phyloP scores from a whole-genome alignment of 2,797 vertebrate species.

The Poeciliopsis gracilis region DNA sequence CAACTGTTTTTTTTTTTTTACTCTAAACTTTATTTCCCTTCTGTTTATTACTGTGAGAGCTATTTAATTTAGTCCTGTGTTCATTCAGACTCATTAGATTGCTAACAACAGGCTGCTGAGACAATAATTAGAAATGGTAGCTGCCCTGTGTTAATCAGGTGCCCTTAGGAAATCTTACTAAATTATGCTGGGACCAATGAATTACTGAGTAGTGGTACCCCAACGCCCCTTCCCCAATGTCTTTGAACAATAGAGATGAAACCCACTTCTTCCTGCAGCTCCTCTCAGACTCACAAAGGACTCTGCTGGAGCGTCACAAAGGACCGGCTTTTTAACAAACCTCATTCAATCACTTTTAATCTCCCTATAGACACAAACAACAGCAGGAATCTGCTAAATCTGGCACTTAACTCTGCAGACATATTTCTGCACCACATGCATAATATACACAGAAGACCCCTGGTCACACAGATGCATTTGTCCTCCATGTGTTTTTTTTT shows the following conservation, averaged over 20 bases:
- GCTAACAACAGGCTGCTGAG: slow-evolving; percentile 35
- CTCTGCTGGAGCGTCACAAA: slow-evolving; percentile 35
- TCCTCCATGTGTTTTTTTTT: not conserved
- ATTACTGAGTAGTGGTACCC: slow-evolving; percentile 39
- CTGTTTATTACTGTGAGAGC: slow-evolving; percentile 20
- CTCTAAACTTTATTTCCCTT: slow-evolving; percentile 23
- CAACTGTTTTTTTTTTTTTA: slow-evolving; percentile 21
- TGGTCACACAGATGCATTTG: slow-evolving; percentile 26
- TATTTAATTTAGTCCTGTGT: slow-evolving; percentile 54
- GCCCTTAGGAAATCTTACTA: slow-evolving; percentile 40
- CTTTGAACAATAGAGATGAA: slow-evolving; percentile 54
- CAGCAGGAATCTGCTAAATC: slow-evolving; percentile 62
- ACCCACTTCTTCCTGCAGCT: slow-evolving; percentile 50
- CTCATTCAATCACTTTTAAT: slow-evolving; percentile 24
- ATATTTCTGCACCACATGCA: slow-evolving; percentile 64
- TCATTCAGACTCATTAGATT: slow-evolving; percentile 47
- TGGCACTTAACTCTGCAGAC: slow-evolving; percentile 37
- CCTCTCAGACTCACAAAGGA: slow-evolving; percentile 60
- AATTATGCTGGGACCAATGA: slow-evolving; percentile 47
- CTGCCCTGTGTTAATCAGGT: slow-evolving; percentile 49
- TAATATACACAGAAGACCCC: slow-evolving; percentile 40
- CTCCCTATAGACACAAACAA: slow-evolving; percentile 54
- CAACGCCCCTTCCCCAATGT: slow-evolving; percentile 3
- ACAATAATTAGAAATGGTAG: slow-evolving; percentile 57
- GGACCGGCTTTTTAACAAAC: slow-evolving; percentile 46